phyloP scores from a whole-genome alignment of 1,140 invertebrate genomes.

The Drosophila kepulauana region DNA sequence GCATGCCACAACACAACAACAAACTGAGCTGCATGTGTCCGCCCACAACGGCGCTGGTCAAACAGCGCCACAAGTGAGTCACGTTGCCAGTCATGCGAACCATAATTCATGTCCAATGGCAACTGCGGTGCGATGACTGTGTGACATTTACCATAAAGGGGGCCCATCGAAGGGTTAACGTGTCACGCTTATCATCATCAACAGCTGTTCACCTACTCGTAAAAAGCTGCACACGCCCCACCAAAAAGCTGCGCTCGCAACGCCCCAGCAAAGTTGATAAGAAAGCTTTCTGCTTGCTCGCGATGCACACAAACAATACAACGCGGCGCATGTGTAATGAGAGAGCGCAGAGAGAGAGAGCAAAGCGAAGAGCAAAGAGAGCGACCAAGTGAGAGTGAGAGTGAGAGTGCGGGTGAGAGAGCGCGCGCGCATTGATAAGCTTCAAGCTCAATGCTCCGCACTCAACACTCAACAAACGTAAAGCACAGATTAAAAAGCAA shows the following conservation, averaged over 20 bases:
- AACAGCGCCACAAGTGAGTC: conserved; percentile 72
- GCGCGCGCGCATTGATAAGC: conserved; percentile 50
- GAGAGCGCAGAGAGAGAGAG: conserved; percentile 30
- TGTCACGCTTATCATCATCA: conserved; percentile 49
- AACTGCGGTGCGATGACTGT: conserved; percentile 6
- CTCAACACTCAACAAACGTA: conserved; percentile 1
- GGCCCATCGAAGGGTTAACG: conserved; percentile 65
- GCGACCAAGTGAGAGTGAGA: not conserved
- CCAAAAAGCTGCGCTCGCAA: conserved; percentile 18
- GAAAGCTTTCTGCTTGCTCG: conserved; percentile 55
- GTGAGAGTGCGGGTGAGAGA: conserved; percentile 34
- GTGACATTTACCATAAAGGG: not conserved
- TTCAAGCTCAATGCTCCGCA: not conserved
- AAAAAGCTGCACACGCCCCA: conserved; percentile 19
- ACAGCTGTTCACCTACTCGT: conserved; percentile 54
- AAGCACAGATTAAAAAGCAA: conserved; percentile 29
- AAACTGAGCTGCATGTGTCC: conserved; percentile 71
- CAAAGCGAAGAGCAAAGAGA: conserved; percentile 1
- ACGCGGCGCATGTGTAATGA: conserved; percentile 59
- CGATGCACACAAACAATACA: not conserved
- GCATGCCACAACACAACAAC: conserved; percentile 59
- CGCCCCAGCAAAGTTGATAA: conserved; percentile 57
- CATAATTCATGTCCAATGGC: conserved; percentile 68
- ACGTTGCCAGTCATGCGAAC: conserved; percentile 64
- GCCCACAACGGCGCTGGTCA: conserved; percentile 60